Evolutionary conservation across 2,888 invertebrate species (phyloP), one percentile per base, ranked within the genome.

Genomic region (Scelioninae gen. 2): DNA sequence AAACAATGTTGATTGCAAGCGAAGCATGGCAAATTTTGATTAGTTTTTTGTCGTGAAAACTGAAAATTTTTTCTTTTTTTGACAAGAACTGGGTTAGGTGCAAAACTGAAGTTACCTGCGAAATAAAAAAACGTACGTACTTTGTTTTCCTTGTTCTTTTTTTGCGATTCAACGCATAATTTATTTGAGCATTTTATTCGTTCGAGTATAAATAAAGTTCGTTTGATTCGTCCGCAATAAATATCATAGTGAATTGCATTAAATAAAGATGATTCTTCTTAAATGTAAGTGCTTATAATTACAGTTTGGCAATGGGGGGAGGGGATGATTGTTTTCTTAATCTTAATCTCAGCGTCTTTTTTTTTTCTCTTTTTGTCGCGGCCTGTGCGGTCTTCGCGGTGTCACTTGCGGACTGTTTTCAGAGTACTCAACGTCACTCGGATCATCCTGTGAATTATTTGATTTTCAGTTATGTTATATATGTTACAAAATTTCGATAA

Each of bases 381-480:
- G 87, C 50, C 89, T 82, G 74, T 92, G 90, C 0, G 92, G 91
- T 81, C 90, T 87, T 48, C 91, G 86, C 0, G 92, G 92, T 22
- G 92, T 88, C 76, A 92, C 91, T 31, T 92, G 92, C 0, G 92
- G 92, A 58, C 92, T 92, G 76, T 92, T 92, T 80, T 92, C 92
- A 0, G 92, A 92, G 78, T 92, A 92, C 81, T 92, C 92, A 74
- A 92, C 91, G 81, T 92, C 92, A 77, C 92, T 92, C 60, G 91
- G 91, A n/a, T 91, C 90, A 84, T 88, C 87, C 90, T 90, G 82
- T 1, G 19, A 5, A 19, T 37, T n/a, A 25, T 33, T 33, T 9
- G 9, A 1, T 2, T 33, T 33, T 10, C 33, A 33, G 7, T n/a
- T 33, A 3, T 33, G n/a, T 10, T 33, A n/a, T 7, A 33, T 7